Conservation (phyloP, 2,888 invertebrate genomes). For the Andrena fulva region DNA sequence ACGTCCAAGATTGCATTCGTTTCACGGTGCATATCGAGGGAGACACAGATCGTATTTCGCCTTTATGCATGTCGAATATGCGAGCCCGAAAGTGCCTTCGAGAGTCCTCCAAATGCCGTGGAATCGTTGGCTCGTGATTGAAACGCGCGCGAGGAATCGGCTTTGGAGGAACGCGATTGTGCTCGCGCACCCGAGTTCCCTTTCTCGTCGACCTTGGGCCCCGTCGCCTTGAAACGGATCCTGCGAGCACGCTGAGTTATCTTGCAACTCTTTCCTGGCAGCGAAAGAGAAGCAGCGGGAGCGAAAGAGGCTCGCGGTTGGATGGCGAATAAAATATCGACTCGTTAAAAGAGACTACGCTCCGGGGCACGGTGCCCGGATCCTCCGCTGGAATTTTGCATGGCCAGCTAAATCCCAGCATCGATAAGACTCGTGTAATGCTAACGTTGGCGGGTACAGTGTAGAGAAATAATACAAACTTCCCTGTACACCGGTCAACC, state of each 20-base stretch:
- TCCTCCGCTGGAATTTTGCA: conserved; percentile 14
- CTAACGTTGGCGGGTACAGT: conserved; percentile 18
- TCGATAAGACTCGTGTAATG: conserved; percentile 25
- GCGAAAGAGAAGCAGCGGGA: conserved; percentile 15
- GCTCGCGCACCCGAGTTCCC: conserved; percentile 38
- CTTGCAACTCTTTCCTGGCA: conserved; percentile 35
- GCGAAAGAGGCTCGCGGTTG: neutral
- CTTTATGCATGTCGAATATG: conserved; percentile 4
- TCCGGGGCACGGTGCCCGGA: neutral
- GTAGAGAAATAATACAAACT: neutral
- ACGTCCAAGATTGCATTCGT: conserved; percentile 19
- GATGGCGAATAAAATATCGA: conserved; percentile 41
- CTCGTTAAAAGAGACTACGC: conserved; percentile 3
- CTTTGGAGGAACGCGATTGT: conserved; percentile 23
- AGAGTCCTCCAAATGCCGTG: neutral
- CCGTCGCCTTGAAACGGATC: conserved; percentile 53
- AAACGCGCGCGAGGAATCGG: conserved; percentile 1
- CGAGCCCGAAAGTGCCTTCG: neutral
- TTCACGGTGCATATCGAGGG: neutral
- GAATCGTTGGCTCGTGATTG: neutral
- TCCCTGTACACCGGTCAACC: neutral
- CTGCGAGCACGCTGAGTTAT: conserved; percentile 40
- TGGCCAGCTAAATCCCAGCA: conserved; percentile 2
- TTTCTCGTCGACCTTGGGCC: conserved; percentile 56
- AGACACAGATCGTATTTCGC: neutral